Evolutionary conservation across 2,888 invertebrate species (phyloP).

Genomic region (Phaedon cochleariae): DNA sequence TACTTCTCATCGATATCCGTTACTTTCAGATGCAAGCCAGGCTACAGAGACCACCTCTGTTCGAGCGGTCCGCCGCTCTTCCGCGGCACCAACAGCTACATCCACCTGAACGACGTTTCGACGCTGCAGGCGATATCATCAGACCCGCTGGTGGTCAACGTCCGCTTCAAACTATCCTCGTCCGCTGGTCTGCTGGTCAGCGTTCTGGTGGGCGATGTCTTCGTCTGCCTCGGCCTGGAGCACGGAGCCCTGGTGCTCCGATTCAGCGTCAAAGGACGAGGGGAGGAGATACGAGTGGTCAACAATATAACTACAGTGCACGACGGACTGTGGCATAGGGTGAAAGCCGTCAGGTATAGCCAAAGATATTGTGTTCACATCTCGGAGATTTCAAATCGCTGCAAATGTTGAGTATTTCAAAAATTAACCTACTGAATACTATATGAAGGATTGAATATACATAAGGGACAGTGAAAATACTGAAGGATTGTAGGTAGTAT

Average conservation of each 20-base stretch:
- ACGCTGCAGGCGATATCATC: constrained; percentile 86
- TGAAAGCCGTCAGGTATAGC: constrained; percentile 76
- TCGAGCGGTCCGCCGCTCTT: constrained; percentile 77
- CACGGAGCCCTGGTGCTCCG: constrained; percentile 78
- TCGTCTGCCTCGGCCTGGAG: constrained; percentile 85
- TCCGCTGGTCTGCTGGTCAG: constrained; percentile 82
- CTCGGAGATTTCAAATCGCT: background rate
- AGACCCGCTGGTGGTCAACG: constrained; percentile 87
- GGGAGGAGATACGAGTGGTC: constrained; percentile 83
- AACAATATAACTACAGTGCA: constrained; percentile 87
- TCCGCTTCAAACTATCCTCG: constrained; percentile 80
- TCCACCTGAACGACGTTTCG: constrained; percentile 87
- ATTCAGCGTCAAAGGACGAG: constrained; percentile 86
- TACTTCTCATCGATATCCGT: too few species aligned
- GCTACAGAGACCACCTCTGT: constrained; percentile 64
- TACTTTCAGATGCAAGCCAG: constrained; percentile 66
- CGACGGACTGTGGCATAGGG: constrained; percentile 88
- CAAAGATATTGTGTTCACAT: background rate
- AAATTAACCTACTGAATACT: too few species aligned
- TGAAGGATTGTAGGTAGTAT: too few species aligned
- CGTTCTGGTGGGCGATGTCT: constrained; percentile 83
- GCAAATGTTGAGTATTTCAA: too few species aligned
- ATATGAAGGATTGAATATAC: too few species aligned
- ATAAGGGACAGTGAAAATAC: too few species aligned
- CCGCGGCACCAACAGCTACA: constrained; percentile 83